These are phyloP conservation scores for Spongilla lacustris DNA, from an alignment of 37 sponge, comb jelly and placozoan genomes.

Conservation along the genomic window DNA sequence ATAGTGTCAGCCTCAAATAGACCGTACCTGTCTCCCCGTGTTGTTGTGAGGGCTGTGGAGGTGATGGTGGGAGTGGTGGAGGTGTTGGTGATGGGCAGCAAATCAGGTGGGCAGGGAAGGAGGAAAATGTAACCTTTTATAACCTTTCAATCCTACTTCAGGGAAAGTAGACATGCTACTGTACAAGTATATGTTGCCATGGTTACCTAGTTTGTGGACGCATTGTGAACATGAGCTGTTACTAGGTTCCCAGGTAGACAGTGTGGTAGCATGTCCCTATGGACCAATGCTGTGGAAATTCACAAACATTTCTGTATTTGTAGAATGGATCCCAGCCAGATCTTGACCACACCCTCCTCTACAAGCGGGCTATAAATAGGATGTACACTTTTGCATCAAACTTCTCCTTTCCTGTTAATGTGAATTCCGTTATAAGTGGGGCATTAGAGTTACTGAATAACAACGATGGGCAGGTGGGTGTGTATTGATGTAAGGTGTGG, in stretches of 20 bases:
- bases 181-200: constrained; percentile 40
- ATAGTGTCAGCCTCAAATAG: constrained; percentile 33
- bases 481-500: background rate
- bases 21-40: constrained; percentile 47
- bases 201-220: constrained; percentile 41
- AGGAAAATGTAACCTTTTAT: background rate
- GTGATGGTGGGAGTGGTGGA: constrained; percentile 24
- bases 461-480: background rate
- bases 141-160: background rate
- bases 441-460: background rate
- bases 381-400: background rate
- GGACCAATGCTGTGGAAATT: background rate
- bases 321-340: background rate
- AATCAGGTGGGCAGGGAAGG: background rate
- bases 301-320: background rate
- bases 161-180: constrained; percentile 7
- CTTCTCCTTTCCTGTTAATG: background rate
- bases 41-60: constrained; percentile 22
- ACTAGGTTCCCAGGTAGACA: constrained; percentile 6
- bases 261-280: too few relatives aligned
- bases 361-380: background rate
- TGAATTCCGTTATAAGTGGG: background rate
- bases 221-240: constrained; percentile 21
- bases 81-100: constrained; percentile 4
- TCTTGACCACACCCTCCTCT: background rate